Evolutionary conservation across 1,140 invertebrate species (phyloP).

Genomic region (Tetranychus cinnabarinus): DNA sequence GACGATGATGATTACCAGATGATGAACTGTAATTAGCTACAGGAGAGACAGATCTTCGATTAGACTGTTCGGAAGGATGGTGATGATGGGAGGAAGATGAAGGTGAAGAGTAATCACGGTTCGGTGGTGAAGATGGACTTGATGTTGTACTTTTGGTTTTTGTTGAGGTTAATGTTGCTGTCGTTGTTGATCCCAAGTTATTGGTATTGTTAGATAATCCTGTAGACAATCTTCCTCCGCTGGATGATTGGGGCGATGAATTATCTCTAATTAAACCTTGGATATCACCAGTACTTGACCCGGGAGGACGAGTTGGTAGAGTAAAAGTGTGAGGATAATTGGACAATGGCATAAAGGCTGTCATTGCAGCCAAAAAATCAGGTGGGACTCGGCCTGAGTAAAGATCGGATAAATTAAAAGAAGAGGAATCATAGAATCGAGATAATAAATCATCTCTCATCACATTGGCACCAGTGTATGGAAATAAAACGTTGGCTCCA

Average conservation of each 20-base stretch:
- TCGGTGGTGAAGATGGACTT: too few species aligned
- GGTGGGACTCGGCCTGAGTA: conserved; percentile 23
- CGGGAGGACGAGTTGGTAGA: not conserved
- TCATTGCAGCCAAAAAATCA: conserved; percentile 17
- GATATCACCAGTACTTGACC: too few species aligned
- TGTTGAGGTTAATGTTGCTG: too few species aligned
- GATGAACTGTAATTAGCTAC: too few species aligned
- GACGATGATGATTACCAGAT: too few species aligned
- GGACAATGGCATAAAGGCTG: not conserved
- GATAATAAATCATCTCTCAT: conserved; percentile 48
- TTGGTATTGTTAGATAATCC: too few species aligned
- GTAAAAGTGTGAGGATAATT: not conserved
- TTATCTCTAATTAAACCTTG: too few species aligned
- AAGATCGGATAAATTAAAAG: conserved; percentile 26
- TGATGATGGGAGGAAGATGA: not conserved
- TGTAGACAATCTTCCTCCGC: too few species aligned
- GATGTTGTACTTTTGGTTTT: too few species aligned
- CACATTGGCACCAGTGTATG: conserved; percentile 26
- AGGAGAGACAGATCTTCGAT: too few species aligned
- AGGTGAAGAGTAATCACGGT: not conserved
- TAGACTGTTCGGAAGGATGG: not conserved
- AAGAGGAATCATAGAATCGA: conserved; percentile 42
- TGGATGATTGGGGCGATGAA: too few species aligned
- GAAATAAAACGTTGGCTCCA: conserved; percentile 15
- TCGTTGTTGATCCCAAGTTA: too few species aligned